Conservation (phyloP, 2,113 vertebrate species). For the Neodontobutis hainanensis region DNA sequence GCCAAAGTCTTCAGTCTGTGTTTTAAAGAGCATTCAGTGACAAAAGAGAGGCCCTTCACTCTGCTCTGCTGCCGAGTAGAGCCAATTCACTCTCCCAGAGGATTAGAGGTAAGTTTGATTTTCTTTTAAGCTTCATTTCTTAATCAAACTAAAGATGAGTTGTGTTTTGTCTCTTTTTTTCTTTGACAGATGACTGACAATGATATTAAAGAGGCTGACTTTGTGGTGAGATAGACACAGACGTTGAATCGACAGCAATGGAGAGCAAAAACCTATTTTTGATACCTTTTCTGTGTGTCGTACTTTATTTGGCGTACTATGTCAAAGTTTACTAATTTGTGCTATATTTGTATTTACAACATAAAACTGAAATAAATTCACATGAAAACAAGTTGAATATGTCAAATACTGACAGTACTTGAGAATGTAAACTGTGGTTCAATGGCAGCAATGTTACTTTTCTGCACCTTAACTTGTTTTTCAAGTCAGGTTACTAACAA, state of each 20-base stretch:
- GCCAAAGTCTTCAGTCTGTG: conserved; percentile 72
- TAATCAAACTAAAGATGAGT: neutral
- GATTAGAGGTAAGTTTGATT: conserved; percentile 48
- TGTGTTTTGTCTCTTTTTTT: neutral
- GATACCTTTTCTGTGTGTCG: neutral
- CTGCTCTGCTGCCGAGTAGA: conserved; percentile 58
- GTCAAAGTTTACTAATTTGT: too few species aligned
- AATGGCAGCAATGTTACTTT: too few species aligned
- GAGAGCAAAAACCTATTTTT: conserved; percentile 8
- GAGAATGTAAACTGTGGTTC: too few species aligned
- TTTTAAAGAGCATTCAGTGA: conserved; percentile 65
- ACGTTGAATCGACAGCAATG: conserved; percentile 6
- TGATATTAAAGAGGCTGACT: conserved; percentile 53
- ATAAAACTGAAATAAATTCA: too few species aligned
- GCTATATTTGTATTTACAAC: too few species aligned
- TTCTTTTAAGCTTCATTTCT: neutral
- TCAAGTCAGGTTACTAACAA: too few species aligned
- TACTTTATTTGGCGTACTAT: too few species aligned
- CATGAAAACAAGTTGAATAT: too few species aligned
- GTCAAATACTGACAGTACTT: too few species aligned
- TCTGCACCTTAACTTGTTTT: too few species aligned
- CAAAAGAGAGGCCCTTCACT: conserved; percentile 66
- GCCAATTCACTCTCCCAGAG: conserved; percentile 46
- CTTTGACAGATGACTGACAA: conserved; percentile 43
- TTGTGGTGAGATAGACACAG: conserved; percentile 48